These are phyloP conservation scores for Tetragonula clypearis DNA, from an alignment of 1,140 invertebrate species.

Conservation along the genomic window DNA sequence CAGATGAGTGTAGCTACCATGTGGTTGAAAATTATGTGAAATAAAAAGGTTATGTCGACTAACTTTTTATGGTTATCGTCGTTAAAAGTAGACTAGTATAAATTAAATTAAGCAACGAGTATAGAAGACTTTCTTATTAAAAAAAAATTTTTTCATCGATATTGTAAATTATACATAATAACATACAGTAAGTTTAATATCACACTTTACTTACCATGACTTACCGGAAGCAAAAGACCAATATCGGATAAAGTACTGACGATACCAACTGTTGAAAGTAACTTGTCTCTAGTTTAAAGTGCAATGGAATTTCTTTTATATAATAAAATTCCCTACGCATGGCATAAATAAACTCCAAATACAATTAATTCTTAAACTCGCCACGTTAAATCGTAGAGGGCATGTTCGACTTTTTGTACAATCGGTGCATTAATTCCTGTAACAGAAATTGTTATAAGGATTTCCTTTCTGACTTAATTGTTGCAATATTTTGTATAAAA, in stretches of 20 bases:
- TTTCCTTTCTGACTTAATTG: not conserved
- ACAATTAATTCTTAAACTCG: not conserved
- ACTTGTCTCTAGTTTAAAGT: not conserved
- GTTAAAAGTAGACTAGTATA: not conserved
- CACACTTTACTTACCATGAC: slow-evolving; percentile 69
- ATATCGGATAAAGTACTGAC: slow-evolving; percentile 1
- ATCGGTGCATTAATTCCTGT: not conserved
- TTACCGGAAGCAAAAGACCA: slow-evolving; percentile 68
- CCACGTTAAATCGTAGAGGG: not conserved
- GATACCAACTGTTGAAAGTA: slow-evolving; percentile 12
- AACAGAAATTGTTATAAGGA: not conserved
- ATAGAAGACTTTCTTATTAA: not conserved
- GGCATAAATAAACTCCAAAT: not conserved
- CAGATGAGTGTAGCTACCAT: slow-evolving; percentile 31
- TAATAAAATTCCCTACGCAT: slow-evolving; percentile 2
- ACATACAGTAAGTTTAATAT: slow-evolving; percentile 9
- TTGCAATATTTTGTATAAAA: not conserved
- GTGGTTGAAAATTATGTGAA: slow-evolving; percentile 36
- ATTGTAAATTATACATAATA: not conserved
- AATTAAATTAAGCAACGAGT: not conserved
- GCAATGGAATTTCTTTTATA: not conserved
- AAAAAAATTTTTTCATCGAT: not conserved
- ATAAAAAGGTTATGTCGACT: slow-evolving; percentile 45
- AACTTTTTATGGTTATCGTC: slow-evolving; percentile 3
- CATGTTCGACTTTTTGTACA: not conserved